Percentiles rank a stretch among this genome's conserved stretches.
phyloP scores from a whole-genome alignment of 2,888 invertebrate genomes.

The Mycalesis mineus region DNA sequence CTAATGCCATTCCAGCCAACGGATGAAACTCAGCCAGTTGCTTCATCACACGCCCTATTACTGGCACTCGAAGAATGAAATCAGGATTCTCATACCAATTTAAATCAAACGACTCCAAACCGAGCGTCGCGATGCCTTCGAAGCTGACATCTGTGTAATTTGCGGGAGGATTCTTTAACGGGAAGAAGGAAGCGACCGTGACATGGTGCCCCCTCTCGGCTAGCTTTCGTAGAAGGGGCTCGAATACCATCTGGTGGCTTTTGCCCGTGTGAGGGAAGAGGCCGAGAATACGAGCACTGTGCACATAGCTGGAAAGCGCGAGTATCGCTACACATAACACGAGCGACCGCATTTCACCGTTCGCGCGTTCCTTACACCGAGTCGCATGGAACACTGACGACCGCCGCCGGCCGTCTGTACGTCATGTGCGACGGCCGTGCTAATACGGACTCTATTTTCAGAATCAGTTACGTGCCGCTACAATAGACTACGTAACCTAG shows the following conservation, averaged over 20 bases:
- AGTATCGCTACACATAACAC: conserved; percentile 36
- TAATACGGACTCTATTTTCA: conserved; percentile 36
- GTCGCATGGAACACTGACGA: conserved; percentile 31
- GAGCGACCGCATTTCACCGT: conserved; percentile 46
- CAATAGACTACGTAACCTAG: neutral
- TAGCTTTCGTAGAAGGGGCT: conserved; percentile 73
- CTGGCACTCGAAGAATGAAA: conserved; percentile 39
- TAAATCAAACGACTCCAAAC: conserved; percentile 58
- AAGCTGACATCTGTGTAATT: conserved; percentile 67
- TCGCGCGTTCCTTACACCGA: conserved; percentile 32
- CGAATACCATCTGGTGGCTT: conserved; percentile 81
- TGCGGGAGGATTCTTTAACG: conserved; percentile 62
- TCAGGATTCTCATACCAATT: conserved; percentile 44
- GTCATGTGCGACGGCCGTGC: conserved; percentile 6
- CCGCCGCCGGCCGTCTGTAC: conserved; percentile 18
- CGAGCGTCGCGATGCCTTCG: conserved; percentile 55
- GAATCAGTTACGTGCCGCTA: conserved; percentile 32
- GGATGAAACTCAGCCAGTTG: conserved; percentile 50
- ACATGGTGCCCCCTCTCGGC: conserved; percentile 79
- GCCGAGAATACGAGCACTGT: conserved; percentile 43
- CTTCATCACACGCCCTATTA: conserved; percentile 43
- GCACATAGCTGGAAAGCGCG: conserved; percentile 42
- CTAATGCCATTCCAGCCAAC: conserved; percentile 52
- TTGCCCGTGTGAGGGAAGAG: conserved; percentile 79
- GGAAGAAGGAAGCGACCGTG: conserved; percentile 80